phyloP scores from a whole-genome alignment of 1,140 invertebrate species.

The Lasioglossum albipes region DNA sequence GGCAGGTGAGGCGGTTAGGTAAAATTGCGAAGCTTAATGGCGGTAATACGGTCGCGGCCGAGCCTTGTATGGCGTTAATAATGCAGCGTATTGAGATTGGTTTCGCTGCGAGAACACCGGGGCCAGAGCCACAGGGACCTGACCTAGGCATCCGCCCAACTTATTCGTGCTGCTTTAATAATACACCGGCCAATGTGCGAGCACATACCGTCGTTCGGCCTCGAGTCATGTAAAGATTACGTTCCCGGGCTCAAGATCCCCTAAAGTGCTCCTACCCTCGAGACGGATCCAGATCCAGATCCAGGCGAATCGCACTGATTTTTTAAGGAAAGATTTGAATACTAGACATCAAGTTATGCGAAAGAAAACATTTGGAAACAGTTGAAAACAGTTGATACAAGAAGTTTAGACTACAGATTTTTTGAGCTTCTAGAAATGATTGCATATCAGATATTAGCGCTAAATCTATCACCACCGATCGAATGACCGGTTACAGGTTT shows the following conservation, averaged over 20 bases:
- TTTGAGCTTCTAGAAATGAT: too few relatives aligned
- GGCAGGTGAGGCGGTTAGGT: conserved; percentile 21
- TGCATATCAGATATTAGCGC: too few relatives aligned
- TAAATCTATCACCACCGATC: too few relatives aligned
- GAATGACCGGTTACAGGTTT: too few relatives aligned
- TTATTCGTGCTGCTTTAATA: conserved; percentile 68
- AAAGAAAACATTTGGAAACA: too few relatives aligned
- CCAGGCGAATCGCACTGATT: too few relatives aligned
- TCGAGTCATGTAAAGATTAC: conserved; percentile 50
- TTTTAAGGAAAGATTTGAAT: too few relatives aligned
- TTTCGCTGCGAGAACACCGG: conserved; percentile 61
- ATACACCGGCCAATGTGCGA: conserved; percentile 54
- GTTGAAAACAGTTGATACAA: too few relatives aligned
- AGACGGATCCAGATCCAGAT: too few relatives aligned
- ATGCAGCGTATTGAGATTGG: conserved; percentile 75
- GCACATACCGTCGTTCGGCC: conserved; percentile 2
- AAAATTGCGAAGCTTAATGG: conserved; percentile 65
- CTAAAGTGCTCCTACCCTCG: background rate
- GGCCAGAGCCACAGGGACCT: conserved; percentile 66
- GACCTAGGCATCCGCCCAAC: conserved; percentile 66
- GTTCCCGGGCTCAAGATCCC: background rate
- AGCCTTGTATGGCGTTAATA: conserved; percentile 71
- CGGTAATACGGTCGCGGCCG: conserved; percentile 62
- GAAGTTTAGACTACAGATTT: too few relatives aligned
- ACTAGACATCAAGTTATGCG: too few relatives aligned